phyloP scores from a whole-genome alignment of 2,888 invertebrate species.

The Nomada goodeniana region DNA sequence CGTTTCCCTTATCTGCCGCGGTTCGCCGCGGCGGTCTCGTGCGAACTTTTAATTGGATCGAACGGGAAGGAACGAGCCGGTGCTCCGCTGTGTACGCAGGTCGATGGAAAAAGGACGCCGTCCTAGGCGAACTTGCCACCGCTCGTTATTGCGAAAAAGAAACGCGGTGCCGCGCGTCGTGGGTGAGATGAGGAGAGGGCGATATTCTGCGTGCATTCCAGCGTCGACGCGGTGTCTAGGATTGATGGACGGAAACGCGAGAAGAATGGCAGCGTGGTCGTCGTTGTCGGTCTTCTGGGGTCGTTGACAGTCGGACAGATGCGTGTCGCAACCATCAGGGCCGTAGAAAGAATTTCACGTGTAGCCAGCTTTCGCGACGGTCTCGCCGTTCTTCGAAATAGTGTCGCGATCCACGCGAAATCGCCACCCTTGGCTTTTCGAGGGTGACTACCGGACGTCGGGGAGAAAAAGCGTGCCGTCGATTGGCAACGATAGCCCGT shows the following conservation, averaged over 20 bases:
- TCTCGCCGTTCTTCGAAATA: not conserved
- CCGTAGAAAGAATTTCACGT: conserved; percentile 43
- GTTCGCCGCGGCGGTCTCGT: conserved; percentile 19
- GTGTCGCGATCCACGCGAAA: no score
- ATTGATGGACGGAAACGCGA: conserved; percentile 70
- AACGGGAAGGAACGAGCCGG: conserved; percentile 21
- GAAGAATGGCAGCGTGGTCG: conserved; percentile 65
- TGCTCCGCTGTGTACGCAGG: not conserved
- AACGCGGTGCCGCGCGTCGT: conserved; percentile 37
- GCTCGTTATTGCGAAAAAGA: conserved; percentile 69
- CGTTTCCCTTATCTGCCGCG: conserved; percentile 45
- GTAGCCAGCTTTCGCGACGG: conserved; percentile 2
- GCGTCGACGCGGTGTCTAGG: conserved; percentile 55
- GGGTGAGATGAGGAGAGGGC: conserved; percentile 59
- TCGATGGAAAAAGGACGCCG: conserved; percentile 20
- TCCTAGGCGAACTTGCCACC: conserved; percentile 33
- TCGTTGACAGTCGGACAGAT: conserved; percentile 64
- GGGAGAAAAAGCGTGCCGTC: no score
- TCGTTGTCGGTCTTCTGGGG: conserved; percentile 54
- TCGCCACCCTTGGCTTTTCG: no score
- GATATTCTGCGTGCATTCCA: conserved; percentile 60
- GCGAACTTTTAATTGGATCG: conserved; percentile 61
- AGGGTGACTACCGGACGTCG: no score
- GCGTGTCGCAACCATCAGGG: conserved; percentile 40
- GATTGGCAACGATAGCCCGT: no score